phyloP scores from a whole-genome alignment of 1,140 invertebrate species.

The Eubasilissa regina region DNA sequence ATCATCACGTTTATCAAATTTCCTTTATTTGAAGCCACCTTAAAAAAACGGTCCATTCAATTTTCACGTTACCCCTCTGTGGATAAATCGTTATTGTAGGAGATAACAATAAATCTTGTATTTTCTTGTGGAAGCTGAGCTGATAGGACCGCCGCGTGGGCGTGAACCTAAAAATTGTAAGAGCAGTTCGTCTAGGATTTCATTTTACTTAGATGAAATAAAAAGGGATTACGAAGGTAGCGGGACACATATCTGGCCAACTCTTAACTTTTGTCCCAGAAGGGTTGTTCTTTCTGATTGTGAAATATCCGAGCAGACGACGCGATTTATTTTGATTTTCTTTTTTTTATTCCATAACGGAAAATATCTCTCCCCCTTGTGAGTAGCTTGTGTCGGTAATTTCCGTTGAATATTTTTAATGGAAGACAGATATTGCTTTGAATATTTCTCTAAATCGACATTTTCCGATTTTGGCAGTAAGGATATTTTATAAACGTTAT shows the following conservation, averaged over 20 bases:
- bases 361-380: slow-evolving; percentile 19
- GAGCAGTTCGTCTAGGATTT: slow-evolving; percentile 24
- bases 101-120: slow-evolving; percentile 40
- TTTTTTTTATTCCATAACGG: slow-evolving; percentile 13
- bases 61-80: slow-evolving; percentile 15
- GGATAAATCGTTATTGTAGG: slow-evolving; percentile 26
- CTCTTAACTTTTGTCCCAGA: slow-evolving; percentile 40
- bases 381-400: neutral
- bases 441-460: too few species aligned
- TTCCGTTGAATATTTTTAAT: neutral
- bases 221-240: slow-evolving; percentile 33
- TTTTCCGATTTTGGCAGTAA: too few species aligned
- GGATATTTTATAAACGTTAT: too few species aligned
- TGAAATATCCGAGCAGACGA: slow-evolving; percentile 47
- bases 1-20: too few species aligned
- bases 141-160: slow-evolving; percentile 5
- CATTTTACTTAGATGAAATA: slow-evolving; percentile 35
- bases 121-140: slow-evolving; percentile 1
- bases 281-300: slow-evolving; percentile 52
- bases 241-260: slow-evolving; percentile 27
- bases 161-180: slow-evolving; percentile 19
- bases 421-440: too few species aligned
- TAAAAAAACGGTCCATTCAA: slow-evolving; percentile 12
- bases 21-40: too few species aligned
- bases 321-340: slow-evolving; percentile 58